These are phyloP conservation scores for Atractosteus spatula DNA, from an alignment of 2,113 vertebrate species.

Conservation along the genomic window DNA sequence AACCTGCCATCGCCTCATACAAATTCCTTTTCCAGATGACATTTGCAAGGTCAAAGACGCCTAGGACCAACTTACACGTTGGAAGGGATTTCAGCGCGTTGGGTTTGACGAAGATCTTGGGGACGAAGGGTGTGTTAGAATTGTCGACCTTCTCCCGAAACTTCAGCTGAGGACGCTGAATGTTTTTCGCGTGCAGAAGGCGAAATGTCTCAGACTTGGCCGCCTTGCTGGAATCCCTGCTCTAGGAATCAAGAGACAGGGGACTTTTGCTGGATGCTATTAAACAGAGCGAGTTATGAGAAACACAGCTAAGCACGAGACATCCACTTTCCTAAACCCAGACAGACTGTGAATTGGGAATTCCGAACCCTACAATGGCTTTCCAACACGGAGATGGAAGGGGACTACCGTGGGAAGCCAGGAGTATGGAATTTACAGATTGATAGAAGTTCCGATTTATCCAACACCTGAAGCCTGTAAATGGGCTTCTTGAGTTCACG, in stretches of 20 bases:
- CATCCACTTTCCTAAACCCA: no score
- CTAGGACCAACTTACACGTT: constrained; percentile 66
- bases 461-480: constrained; percentile 17
- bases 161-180: constrained; percentile 84
- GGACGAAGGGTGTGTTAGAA: constrained; percentile 89
- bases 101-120: constrained; percentile 91
- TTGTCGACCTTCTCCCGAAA: constrained; percentile 94
- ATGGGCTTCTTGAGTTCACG: background rate
- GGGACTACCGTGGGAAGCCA: no score
- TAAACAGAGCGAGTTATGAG: no score
- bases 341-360: no score
- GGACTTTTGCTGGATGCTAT: no score
- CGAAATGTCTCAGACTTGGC: constrained; percentile 79
- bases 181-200: constrained; percentile 90
- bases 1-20: background rate
- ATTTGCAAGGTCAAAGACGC: no score
- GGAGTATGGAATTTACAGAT: no score
- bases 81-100: constrained; percentile 86
- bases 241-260: constrained; percentile 50
- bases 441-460: no score
- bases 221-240: constrained; percentile 59
- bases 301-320: no score
- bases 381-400: no score
- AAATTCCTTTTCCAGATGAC: background rate
- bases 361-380: no score